Evolutionary conservation across 2,113 vertebrate genomes (phyloP).

Genomic region (Cryptomyrus ogoouensis): DNA sequence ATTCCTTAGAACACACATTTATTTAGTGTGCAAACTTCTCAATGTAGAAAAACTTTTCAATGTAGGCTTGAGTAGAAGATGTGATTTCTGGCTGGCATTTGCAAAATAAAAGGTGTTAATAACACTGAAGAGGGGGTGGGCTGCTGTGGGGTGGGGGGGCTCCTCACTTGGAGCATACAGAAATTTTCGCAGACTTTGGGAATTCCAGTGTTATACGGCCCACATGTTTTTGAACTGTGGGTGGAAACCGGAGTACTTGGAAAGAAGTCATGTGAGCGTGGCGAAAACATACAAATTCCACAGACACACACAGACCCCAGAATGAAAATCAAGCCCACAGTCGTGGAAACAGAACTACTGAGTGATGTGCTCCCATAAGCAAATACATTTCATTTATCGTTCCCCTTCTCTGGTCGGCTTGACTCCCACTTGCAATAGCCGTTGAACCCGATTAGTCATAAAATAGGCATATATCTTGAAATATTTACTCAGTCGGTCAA

Average conservation of each 20-base stretch:
- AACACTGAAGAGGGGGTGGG: background rate
- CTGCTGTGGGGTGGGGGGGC: background rate
- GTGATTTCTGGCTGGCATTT: background rate
- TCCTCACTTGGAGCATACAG: background rate
- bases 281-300: background rate
- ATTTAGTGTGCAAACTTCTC: background rate
- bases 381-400: background rate
- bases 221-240: background rate
- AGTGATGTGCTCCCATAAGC: background rate
- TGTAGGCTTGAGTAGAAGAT: background rate
- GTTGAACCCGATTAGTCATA: background rate
- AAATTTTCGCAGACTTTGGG: background rate
- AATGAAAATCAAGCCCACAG: background rate
- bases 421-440: background rate
- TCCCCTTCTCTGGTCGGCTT: background rate
- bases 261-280: background rate
- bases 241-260: background rate
- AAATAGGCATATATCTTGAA: background rate
- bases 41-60: background rate
- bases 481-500: background rate
- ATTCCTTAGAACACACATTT: background rate
- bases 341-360: background rate
- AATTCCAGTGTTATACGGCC: background rate
- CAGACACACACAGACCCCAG: background rate
- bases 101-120: background rate